Base-by-base conservation (phyloP, 2,797 vertebrate genomes). In the Poecilia velifera region DNA sequence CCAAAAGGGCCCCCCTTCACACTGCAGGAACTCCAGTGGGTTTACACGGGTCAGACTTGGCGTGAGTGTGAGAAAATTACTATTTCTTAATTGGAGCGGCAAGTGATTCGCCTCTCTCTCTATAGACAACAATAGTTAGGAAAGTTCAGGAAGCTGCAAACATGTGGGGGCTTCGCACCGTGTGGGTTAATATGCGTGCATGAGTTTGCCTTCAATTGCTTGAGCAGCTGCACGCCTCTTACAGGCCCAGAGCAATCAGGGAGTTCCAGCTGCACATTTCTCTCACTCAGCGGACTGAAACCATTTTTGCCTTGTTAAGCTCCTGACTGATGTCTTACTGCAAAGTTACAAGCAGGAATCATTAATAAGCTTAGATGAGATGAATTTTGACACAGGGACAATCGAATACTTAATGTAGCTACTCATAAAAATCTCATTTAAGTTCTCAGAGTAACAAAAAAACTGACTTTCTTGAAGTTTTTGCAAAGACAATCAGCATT, bases 81-180 rank as follows among this genome's bases (percentile, higher is more conserved):
- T 76, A 64, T 90, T 91, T 91, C 82, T 53, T 87, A 92, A 90
- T 89, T 86, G 84, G 75, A 81, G 82, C 80, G 46, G 74, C 79
- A 79, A 85, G 87, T 86, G 82, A 88, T 76, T 74, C 90, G 86
- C 90, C 87, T 81, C 3, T 9, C 20, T 3, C 49, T 25, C 91
- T 89, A 87, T 89, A 90, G 89, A 81, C 88, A 92, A 93, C 92
- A 93, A 94, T 91, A 84, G 89, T 85, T 88, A 87, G 84, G 91
- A 87, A 91, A 94, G 86, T 82, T 78, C 93, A 93, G 93, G 93
- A 94, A 91, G 88, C 86, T 77, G 85, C 76, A 83, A 82, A 84
- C 82, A 84, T 82, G 84, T 68, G 77, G 76, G 84, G 84, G 73
- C 86, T 88, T 85, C 77, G 25, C 70, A 57, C 43, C 76, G 70